phyloP scores from a whole-genome alignment of 2,113 vertebrate genomes.

The Nyctereutes procyonoides region DNA sequence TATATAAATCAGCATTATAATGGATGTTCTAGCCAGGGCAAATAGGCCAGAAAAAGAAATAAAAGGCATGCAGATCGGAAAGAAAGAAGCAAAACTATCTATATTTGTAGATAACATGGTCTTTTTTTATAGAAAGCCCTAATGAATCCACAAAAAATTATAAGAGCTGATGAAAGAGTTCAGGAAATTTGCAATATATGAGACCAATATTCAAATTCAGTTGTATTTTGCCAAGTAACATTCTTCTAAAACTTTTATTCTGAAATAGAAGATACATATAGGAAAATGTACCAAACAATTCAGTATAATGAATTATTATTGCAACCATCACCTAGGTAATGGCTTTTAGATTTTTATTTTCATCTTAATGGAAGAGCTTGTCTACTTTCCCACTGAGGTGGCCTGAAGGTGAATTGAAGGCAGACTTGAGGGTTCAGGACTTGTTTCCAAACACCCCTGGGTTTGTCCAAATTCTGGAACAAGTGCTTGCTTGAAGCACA shows the following conservation, averaged over 20 bases:
- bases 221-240: conserved; percentile 25
- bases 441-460: background rate
- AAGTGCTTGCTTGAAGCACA: background rate
- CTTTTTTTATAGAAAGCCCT: background rate
- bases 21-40: background rate
- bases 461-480: background rate
- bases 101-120: background rate
- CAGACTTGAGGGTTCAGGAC: background rate
- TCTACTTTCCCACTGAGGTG: background rate
- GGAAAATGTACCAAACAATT: conserved; percentile 15
- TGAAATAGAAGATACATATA: conserved; percentile 24
- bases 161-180: background rate
- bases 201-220: background rate
- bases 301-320: conserved; percentile 30
- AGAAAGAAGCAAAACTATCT: background rate
- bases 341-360: conserved; percentile 34
- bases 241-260: background rate
- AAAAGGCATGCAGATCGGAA: conserved; percentile 1
- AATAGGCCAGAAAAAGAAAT: background rate
- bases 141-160: background rate
- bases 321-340: background rate
- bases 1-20: background rate
- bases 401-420: background rate
- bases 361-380: background rate
- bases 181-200: background rate